Evolutionary conservation across 1,140 invertebrate genomes (phyloP), one percentile per base, ranked within the genome.

Genomic region (Dryas iulia): DNA sequence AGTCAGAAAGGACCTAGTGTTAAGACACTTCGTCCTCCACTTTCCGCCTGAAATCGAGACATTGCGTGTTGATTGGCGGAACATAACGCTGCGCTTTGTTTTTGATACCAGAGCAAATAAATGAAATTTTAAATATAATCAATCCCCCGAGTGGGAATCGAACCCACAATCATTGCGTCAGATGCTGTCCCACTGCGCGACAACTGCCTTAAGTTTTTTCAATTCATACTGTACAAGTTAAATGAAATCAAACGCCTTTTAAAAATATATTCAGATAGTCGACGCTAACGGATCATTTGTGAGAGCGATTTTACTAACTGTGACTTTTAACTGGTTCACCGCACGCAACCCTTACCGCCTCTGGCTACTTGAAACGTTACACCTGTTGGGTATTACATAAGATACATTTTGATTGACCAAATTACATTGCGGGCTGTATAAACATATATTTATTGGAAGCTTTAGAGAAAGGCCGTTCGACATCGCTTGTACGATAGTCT

Each of bases 321-420:
- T 25, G 26, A 31, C 79, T 82, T 77, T 47, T 79, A 90, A 87
- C 85, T 89, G 81, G 86, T 86, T 78, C 74, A 77, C 75, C 76
- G 73, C 86, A 88, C 85, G 84, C 86, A 89, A 85, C 84, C 83
- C 84, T 73, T 74, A 56, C 71, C 69, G 78, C 83, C 85, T 76
- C 73, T 72, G 78, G 84, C 84, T 71, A 72, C 76, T 86, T 81
- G 81, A 82, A 86, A 77, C 75, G 71, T 71, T 79, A 77, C 84
- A 88, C 84, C 86, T 90, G 84, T 80, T 81, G 69, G 30, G 31
- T 66, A 54, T 69, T 64, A 71, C 64, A 69, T 71, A 73, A 67
- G 24, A 69, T 63, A 72, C 25, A 64, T 59, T 72, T 66, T 57
- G 52, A 65, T 67, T 58, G 11, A 65, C 47, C 65, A 33, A 12